Evolutionary conservation across 2,888 invertebrate genomes (phyloP).

Genomic region (Diachrysia chrysitis): DNA sequence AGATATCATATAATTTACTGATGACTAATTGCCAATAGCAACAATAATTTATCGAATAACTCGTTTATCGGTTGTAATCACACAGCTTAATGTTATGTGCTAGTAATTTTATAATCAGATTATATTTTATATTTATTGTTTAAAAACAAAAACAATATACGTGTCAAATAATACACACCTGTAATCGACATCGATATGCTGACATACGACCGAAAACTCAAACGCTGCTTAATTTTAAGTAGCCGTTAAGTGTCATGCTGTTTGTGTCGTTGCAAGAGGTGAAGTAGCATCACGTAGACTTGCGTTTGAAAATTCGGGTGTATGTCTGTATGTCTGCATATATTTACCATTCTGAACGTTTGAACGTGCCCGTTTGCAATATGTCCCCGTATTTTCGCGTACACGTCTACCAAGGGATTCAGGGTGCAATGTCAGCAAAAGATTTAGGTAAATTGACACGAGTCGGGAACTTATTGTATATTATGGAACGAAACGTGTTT

Average conservation of each 20-base stretch:
- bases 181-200: not conserved
- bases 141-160: not conserved
- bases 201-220: no score
- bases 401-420: slow-evolving; percentile 56
- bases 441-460: slow-evolving; percentile 80
- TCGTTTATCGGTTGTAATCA: not conserved
- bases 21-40: not conserved
- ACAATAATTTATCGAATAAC: no score
- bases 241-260: no score
- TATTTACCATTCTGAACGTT: not conserved
- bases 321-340: not conserved
- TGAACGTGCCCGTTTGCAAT: slow-evolving; percentile 6
- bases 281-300: no score
- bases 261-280: no score
- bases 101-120: slow-evolving; percentile 1
- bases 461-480: slow-evolving; percentile 75
- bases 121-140: not conserved
- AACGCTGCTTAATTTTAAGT: no score
- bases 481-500: slow-evolving; percentile 60
- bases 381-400: slow-evolving; percentile 27
- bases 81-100: not conserved
- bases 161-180: not conserved
- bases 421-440: slow-evolving; percentile 77
- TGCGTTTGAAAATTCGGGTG: no score
- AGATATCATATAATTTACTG: not conserved